Base-by-base conservation (phyloP, 2,888 invertebrate genomes). In the Leucoptera coffeella region DNA sequence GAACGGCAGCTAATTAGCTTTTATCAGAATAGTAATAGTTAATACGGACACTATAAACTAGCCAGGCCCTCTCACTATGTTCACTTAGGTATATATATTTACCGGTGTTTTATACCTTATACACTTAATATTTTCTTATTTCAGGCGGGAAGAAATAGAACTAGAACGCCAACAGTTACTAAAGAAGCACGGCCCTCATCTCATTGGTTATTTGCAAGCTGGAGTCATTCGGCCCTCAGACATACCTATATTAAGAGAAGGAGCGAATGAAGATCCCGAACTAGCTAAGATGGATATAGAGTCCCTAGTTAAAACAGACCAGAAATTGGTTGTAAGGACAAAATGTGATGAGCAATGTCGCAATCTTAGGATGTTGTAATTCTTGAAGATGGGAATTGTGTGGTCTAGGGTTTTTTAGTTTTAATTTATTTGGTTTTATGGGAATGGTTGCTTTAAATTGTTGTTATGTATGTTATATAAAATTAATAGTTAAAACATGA, bases 171-270 rank as follows among this genome's bases (percentile, higher is more conserved):
- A 64, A 25, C 53, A 55, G 30, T 59, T 80, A 37, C 40, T 80
- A n/a, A 43, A 54, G 12, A 69, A 74, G 28, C 80, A 81, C 43
- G 77, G 56, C 0, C 58, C 74, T 0, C 53, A 65, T 9, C 42
- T 80, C 1, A 43, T 77, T 3, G 80, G 79, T 3, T 77, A 62
- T 47, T 38, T 80, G 6, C 78, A 78, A 9, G 55, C 65, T 8
- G 78, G 75, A 0, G 54, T 76, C 2, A 29, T 80, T 6, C 42
- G 40, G 25, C 37, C 39, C 2, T 49, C 43, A 0, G 78, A 78
- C 47, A 30, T 76, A 20, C 51, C 58, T 0, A 33, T 36, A 0
- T 37, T 46, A 0, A 10, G 37, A 0, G 30, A 26, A 0, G 54
- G 49, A 0, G 44, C 44, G 1, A 10, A 22, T 2, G 4, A 2